Base-by-base conservation (phyloP, 2,888 invertebrate species). In the Drosophila antonietae region DNA sequence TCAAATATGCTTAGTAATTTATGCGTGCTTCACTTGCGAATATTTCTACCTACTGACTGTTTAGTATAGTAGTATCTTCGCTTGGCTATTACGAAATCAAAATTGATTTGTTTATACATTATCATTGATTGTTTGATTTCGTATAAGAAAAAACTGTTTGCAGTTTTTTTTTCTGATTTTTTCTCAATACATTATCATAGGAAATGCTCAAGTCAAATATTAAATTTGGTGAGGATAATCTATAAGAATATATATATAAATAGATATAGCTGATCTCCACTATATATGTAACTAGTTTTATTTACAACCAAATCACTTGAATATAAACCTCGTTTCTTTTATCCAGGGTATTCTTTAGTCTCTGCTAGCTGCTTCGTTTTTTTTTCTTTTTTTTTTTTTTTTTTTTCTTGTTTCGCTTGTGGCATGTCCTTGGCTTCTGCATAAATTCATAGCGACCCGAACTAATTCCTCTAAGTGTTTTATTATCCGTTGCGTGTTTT, bases 401-500 rank as follows among this genome's bases (percentile, higher is more conserved):
- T 14, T 6, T 20, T 47, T n/a, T 15, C 20, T 20, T 6, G 3
- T 55, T 15, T 23, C 15, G 47, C 47, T 10, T 8, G 1, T 49
- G 46, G 7, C 57, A 28, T 67, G 75, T 67, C 82, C 78, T 80
- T 83, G 73, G 61, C 64, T 73, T 57, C 61, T 63, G 66, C 68
- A 66, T 61, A 68, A 52, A 52, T 68, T 68, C 56, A 37, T 44
- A 46, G 44, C 55, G 59, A 65, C 59, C n/a, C 61, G 33, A 55
- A 62, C 80, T 83, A 88, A 86, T 86, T 83, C 66, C 51, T 83
- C 63, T 75, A 88, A 88, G 89, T 84, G 83, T 75, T 88, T 77
- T 88, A 83, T 88, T 75, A 84, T 81, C 83, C 81, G 28, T 69
- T 64, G 74, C 73, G 76, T 73, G 78, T 64, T 60, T 49, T 47